phyloP scores from a whole-genome alignment of 2,888 invertebrate species.

The Diaprepes abbreviatus region DNA sequence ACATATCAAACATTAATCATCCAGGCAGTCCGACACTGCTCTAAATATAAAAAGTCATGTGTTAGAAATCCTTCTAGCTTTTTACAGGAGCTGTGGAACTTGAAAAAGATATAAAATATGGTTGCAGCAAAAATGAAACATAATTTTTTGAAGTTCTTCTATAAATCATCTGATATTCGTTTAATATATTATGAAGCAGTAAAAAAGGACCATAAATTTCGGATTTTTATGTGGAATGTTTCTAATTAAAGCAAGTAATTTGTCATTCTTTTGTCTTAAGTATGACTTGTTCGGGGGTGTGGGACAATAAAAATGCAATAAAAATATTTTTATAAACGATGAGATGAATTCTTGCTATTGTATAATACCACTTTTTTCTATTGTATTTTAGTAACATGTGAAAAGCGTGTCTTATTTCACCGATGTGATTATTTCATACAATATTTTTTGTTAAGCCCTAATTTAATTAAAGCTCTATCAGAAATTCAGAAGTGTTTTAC shows the following conservation, averaged over 20 bases:
- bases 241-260: slow-evolving; percentile 43
- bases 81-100: slow-evolving; percentile 32
- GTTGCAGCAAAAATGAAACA: slow-evolving; percentile 42
- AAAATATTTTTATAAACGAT: too few relatives aligned
- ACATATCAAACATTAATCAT: too few relatives aligned
- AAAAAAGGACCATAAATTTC: slow-evolving; percentile 36
- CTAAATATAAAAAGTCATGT: slow-evolving; percentile 27
- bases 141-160: slow-evolving; percentile 40
- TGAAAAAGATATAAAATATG: slow-evolving; percentile 42
- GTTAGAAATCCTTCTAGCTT: slow-evolving; percentile 39
- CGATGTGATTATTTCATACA: too few relatives aligned
- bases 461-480: too few relatives aligned
- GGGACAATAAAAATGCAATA: slow-evolving; percentile 19
- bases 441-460: too few relatives aligned
- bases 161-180: slow-evolving; percentile 39
- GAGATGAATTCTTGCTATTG: too few relatives aligned
- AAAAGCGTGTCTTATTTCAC: too few relatives aligned
- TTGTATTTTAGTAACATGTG: too few relatives aligned
- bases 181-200: slow-evolving; percentile 29
- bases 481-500: too few relatives aligned
- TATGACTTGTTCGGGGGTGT: slow-evolving; percentile 11
- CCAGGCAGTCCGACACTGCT: slow-evolving; percentile 21
- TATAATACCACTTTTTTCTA: too few relatives aligned
- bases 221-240: slow-evolving; percentile 34
- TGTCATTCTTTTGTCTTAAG: slow-evolving; percentile 43